Evolutionary conservation across 2,888 invertebrate genomes (phyloP), one percentile per base, ranked within the genome.

Genomic region (Dynastes tityus): DNA sequence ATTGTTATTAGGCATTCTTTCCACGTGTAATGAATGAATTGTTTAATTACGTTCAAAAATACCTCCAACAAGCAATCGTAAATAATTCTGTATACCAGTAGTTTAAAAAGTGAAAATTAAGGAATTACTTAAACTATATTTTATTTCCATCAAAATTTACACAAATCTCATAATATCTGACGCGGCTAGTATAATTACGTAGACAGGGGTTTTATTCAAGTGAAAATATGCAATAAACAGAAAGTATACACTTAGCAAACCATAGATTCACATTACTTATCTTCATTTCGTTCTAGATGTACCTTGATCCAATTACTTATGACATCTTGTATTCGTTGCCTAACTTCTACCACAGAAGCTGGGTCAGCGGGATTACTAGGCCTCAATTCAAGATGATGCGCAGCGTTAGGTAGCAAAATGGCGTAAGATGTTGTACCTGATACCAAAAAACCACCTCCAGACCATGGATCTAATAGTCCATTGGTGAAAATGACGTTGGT

Each of bases 381-480:
- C 88, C 96, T 91, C 81, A 97, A 90, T 88, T 97, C 97, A 76
- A 96, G 89, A 87, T 97, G 97, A 89, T 97, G 97, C 0, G 97
- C 97, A 0, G 94, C 94, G 87, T 96, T 94, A 0, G 95, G 92
- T 81, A 97, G 94, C 45, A 96, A 89, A 16, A 97, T 90, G 0
- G 95, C 92, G 16, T 91, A 87, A 0, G 96, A 91, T 0, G 92
- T 90, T 29, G 94, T 87, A 80, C 93, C 93, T 27, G 94, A 87
- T 84, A 91, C 91, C 45, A 96, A 87, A 64, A 97, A 93, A 27
- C 97, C 97, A 85, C 96, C 96, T 80, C 94, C 93, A 76, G 94
- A 93, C 97, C 97, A 97, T 0, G 97, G 97, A 88, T 97, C 97
- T 81, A 96, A 85, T 1, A 96, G 89, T 0, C 97, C 97, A 87